Evolutionary conservation across 2,113 vertebrate species (phyloP), one percentile per base, ranked within the genome.

Genomic region (Tiliqua scincoides): DNA sequence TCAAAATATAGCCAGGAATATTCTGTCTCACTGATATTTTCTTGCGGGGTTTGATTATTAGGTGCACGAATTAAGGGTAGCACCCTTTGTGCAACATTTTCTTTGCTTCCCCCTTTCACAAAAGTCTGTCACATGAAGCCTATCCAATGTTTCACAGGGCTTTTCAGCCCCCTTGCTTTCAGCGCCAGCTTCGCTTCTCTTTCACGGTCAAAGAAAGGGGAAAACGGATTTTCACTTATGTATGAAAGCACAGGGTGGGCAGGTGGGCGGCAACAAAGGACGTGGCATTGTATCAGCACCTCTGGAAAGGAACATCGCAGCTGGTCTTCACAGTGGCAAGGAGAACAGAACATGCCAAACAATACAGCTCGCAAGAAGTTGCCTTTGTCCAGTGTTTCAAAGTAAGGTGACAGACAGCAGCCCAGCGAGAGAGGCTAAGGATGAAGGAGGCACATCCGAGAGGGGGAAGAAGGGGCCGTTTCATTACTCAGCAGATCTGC

Each of bases 271-370:
- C 40, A 2, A 27, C n/a, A 76, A 76, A 67, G 61, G 48, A 54
- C 3, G 70, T 1, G 12, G 57, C 15, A 48, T 21, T 67, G 67
- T 11, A 37, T 12, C 37, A 14, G 32, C 17, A 4, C 32, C 70
- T 77, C 63, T 52, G 48, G 59, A 70, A 78, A 59, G 83, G 81
- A 18, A 75, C 37, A 30, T n/a, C 83, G 11, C 83, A 85, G 83
- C 63, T 52, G 61, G 72, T 40, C 40, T 18, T 27, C n/a, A 3
- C 43, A 27, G 72, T 2, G 4, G 63, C 48, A 14, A 21, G 32
- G 32, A 68, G 75, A 37, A 67, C 20, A 63, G 37, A 67, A 65
- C 23, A 35, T 1, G 12, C 18, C 15, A 3, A 32, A 77, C 40
- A 52, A 68, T 65, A 30, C 62, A 35, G n/a, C 32, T 77, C 37